Base-by-base conservation (phyloP, 2,113 vertebrate species). In the Taxidea taxus region DNA sequence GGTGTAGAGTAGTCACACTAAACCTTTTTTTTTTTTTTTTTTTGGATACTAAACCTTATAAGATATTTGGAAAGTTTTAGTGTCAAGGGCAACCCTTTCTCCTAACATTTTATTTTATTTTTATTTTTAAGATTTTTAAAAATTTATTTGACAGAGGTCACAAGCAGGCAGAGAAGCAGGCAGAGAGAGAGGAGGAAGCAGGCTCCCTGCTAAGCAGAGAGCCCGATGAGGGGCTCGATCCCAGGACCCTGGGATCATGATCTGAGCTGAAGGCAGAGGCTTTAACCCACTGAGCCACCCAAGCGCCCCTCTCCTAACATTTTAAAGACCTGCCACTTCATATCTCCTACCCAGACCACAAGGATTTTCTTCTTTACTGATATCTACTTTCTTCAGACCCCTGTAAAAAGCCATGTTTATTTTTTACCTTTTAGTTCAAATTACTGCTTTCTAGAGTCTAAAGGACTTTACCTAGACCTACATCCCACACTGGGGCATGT, bases 61-160 rank as follows among this genome's bases (percentile, higher is more conserved):
- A 95, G 87, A 82, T 29, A 12, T 82, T 93, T 78, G 47, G 84
- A 96, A 96, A 94, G 23, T 64, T 94, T 84, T 94, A 78, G 2
- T 64, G 14, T 83, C 81, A 94, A 92, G 12, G 54, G 49, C 77
- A 96, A 49, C 8, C 37, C 54, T 96, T 95, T 94, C n/a, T 89
- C n/a, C 66, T 90, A 70, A 51, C 37, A 89, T 93, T 94, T 90
- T 95, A 92, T n/a, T n/a, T n/a, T n/a, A n/a, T n/a, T n/a, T n/a
- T n/a, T n/a, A n/a, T n/a, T n/a, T n/a, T n/a, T n/a, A n/a, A n/a
- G n/a, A n/a, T n/a, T n/a, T n/a, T n/a, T n/a, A n/a, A n/a, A n/a
- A n/a, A n/a, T n/a, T n/a, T n/a, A n/a, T n/a, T n/a, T n/a, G n/a
- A n/a, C n/a, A n/a, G n/a, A n/a, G n/a, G n/a, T n/a, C n/a, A n/a